Conservation (phyloP, 2,888 invertebrate genomes). For the Noctuana brunneofusca region DNA sequence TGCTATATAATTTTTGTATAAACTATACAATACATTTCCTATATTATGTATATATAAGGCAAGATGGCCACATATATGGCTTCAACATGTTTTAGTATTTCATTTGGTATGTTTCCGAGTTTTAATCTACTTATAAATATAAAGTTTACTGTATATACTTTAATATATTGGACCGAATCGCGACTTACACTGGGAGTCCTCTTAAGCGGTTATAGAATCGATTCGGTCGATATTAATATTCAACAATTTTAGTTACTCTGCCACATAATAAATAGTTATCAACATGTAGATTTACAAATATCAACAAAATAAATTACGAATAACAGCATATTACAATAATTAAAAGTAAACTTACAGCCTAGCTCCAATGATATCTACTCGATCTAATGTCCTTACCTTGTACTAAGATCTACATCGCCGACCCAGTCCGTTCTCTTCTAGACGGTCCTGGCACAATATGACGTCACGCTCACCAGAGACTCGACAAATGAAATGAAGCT, state of each 20-base stretch:
- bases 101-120: constrained; percentile 64
- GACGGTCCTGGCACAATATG: constrained; percentile 9
- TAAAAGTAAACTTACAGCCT: constrained; percentile 69
- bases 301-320: constrained; percentile 84
- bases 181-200: constrained; percentile 47
- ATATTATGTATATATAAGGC: constrained; percentile 59
- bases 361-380: constrained; percentile 65
- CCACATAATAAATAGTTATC: constrained; percentile 82
- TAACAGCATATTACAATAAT: constrained; percentile 79
- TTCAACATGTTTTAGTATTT: constrained; percentile 59
- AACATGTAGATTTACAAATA: constrained; percentile 83
- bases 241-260: constrained; percentile 77
- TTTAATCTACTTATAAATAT: constrained; percentile 67
- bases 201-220: constrained; percentile 55
- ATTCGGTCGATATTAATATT: constrained; percentile 73
- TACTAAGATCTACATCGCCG: constrained; percentile 66
- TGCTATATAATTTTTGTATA: constrained; percentile 48
- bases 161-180: constrained; percentile 71
- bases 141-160: constrained; percentile 69
- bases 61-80: constrained; percentile 80
- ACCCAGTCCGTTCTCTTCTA: constrained; percentile 43
- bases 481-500: constrained; percentile 1
- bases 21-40: constrained; percentile 49
- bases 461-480: not conserved
- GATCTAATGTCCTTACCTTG: constrained; percentile 72